Base-by-base conservation (phyloP, 2,888 invertebrate species). In the Cheilosia pagana region DNA sequence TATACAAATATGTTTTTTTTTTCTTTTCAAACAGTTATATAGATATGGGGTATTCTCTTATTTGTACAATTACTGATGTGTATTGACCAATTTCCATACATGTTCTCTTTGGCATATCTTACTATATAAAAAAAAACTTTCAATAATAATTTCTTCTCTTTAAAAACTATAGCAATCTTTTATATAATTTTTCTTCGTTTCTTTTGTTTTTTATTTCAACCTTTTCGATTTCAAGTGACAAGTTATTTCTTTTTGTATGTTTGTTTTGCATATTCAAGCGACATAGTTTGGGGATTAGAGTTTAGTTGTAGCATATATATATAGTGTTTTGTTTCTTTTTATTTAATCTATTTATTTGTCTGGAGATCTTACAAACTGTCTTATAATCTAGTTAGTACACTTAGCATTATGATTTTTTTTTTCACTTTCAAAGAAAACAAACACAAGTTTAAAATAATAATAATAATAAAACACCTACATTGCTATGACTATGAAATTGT, bases 51-150 rank as follows among this genome's bases (percentile, higher is more conserved):
- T 60, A 76, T 85, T 85, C 85, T 85, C 45, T 75, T 71, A 41
- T 68, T 83, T 85, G 85, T 85, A 85, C 85, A 85, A 76, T 79
- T 81, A 76, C 75, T 76, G 75, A 85, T 79, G 85, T 85, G 85
- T 85, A 79, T 79, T 76, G 79, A 81, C 70, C 75, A 62, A 75
- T 75, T 79, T 75, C 63, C 67, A 52, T 79, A 70, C 62, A 25
- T 48, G 71, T 75, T 76, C 62, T 83, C 85, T 85, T 85, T 85
- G 85, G 85, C 85, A 81, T 85, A 71, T 70, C 78, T 59, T 75
- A 75, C 70, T 60, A 60, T 79, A 8, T 28, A 28, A 70, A 41
- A 53, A 16, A 50, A 50, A 19, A 12, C 19, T 31, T 68, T 35
- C 57, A 41, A 52, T 25, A 21, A 16, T 59, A 12, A 12, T 19